A percentile compares a stretch with the other conserved stretches of the same genome.
Conservation (phyloP, 2,113 vertebrate genomes). For the Callaeas wilsoni region DNA sequence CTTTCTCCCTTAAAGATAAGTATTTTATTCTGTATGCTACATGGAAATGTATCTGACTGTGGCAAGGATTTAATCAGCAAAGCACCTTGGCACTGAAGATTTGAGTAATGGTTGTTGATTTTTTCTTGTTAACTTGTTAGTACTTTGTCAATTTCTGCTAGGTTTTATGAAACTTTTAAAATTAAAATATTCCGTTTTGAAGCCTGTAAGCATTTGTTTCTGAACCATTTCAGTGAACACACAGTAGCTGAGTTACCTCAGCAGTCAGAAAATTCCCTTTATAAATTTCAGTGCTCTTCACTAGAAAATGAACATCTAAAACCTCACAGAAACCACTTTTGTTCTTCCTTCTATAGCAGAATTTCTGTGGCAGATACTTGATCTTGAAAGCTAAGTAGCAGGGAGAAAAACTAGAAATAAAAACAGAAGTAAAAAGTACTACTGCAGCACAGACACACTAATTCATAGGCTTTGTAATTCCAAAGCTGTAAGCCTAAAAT, state of each 20-base stretch:
- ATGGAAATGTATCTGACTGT: neutral
- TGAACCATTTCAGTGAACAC: neutral
- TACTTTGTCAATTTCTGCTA: neutral
- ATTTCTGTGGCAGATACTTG: neutral
- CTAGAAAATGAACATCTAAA: neutral
- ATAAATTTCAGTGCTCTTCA: neutral
- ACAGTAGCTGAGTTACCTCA: neutral
- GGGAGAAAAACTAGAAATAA: neutral
- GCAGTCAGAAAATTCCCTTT: neutral
- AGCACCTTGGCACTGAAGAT: neutral
- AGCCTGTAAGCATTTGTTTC: neutral
- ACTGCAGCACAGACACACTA: neutral
- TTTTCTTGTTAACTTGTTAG: neutral
- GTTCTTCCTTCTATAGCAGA: neutral
- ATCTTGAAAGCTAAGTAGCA: neutral
- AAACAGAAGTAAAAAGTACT: neutral
- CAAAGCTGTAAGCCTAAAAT: neutral
- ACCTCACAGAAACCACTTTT: neutral
- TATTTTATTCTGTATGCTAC: neutral
- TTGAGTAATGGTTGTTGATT: neutral
- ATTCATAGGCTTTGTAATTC: neutral
- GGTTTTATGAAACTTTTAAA: neutral
- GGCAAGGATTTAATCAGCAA: neutral
- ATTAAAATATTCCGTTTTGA: neutral
- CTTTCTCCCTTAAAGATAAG: neutral